phyloP scores from a whole-genome alignment of 2,797 vertebrate genomes.

The Syndactyla subalaris region DNA sequence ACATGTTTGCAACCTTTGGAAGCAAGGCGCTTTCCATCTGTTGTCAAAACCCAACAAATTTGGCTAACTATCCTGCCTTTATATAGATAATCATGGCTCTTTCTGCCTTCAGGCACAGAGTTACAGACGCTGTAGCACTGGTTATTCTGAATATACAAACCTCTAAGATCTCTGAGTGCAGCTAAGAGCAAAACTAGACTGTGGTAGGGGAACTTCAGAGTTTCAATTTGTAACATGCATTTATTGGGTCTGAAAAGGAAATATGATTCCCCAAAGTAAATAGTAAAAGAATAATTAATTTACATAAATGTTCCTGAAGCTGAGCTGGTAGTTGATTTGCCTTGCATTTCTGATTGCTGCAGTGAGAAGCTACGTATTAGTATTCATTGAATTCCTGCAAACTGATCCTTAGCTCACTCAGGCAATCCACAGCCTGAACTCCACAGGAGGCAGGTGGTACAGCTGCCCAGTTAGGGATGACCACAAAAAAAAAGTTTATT shows the following conservation, averaged over 20 bases:
- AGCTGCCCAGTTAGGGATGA: neutral
- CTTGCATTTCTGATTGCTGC: neutral
- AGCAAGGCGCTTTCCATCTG: neutral
- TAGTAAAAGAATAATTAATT: neutral
- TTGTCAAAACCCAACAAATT: neutral
- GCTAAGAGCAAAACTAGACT: neutral
- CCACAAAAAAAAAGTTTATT: neutral
- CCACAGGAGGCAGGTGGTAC: neutral
- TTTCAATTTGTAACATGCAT: neutral
- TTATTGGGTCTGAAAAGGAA: neutral
- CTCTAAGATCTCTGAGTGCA: neutral
- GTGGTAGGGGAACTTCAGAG: neutral
- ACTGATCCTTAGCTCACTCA: neutral
- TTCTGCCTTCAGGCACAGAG: neutral
- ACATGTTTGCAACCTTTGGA: neutral
- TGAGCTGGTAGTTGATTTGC: neutral
- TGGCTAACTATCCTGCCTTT: neutral
- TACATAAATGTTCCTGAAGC: neutral
- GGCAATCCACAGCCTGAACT: neutral
- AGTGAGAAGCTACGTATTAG: neutral
- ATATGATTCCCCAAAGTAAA: neutral
- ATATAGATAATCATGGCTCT: neutral
- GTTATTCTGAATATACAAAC: neutral
- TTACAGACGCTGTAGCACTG: neutral
- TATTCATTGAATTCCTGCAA: neutral